Evolutionary conservation across 2,888 invertebrate genomes (phyloP).

Genomic region (Pseudococcus jackbeardsleyi): DNA sequence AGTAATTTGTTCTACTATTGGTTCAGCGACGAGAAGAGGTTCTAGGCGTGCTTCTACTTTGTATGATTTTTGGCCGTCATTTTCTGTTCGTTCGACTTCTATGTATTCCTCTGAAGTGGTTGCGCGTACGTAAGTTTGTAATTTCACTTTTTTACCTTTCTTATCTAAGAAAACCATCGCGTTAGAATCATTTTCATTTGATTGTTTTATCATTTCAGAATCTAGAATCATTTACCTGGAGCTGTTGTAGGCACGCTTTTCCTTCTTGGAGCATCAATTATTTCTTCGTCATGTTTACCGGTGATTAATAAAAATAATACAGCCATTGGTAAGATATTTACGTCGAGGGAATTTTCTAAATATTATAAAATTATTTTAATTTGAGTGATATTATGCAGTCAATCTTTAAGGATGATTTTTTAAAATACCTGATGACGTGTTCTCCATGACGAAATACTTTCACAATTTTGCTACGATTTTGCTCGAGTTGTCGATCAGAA

Average conservation of each 20-base stretch:
- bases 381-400: background rate
- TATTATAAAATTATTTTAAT: background rate
- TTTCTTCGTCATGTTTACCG: slow-evolving; percentile 42
- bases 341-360: background rate
- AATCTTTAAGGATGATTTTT: background rate
- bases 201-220: background rate
- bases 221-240: background rate
- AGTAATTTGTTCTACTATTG: slow-evolving; percentile 25
- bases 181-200: background rate
- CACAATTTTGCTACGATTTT: background rate
- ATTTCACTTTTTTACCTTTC: slow-evolving; percentile 49
- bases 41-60: slow-evolving; percentile 56
- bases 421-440: background rate
- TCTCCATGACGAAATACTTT: background rate
- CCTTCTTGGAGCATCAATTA: slow-evolving; percentile 17
- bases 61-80: slow-evolving; percentile 57
- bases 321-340: slow-evolving; percentile 39
- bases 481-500: background rate
- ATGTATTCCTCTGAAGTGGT: slow-evolving; percentile 55
- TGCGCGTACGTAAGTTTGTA: slow-evolving; percentile 55
- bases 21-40: background rate
- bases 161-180: background rate
- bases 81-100: slow-evolving; percentile 54
- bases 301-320: slow-evolving; percentile 36
- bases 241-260: background rate